A percentile compares a stretch with the other conserved stretches of the same genome.
Evolutionary conservation across 2,888 invertebrate species (phyloP).

Genomic region (Poecilobothrus nobilitatus): DNA sequence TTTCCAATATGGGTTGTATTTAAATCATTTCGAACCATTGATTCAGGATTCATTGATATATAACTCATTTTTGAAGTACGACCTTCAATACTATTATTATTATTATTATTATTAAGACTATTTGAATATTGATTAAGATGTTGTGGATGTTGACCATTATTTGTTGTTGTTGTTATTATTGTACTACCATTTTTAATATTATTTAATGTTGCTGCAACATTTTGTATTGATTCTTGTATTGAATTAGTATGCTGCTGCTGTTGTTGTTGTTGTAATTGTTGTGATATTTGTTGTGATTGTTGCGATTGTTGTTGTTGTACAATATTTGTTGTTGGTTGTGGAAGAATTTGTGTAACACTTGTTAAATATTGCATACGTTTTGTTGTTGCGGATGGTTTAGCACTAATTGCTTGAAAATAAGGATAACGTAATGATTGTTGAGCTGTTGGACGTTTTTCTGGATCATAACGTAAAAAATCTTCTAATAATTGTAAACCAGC

Average conservation of each 20-base stretch:
- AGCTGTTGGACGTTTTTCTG: slow-evolving; percentile 83
- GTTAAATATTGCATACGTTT: background rate
- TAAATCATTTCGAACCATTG: slow-evolving; percentile 15
- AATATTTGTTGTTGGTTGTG: slow-evolving; percentile 11
- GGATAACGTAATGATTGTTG: slow-evolving; percentile 72
- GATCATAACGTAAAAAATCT: slow-evolving; percentile 86
- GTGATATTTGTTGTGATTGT: background rate
- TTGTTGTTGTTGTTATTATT: slow-evolving; percentile 8
- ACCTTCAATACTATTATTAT: slow-evolving; percentile 8
- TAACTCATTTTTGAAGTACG: slow-evolving; percentile 21
- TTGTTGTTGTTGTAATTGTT: background rate
- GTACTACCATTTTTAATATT: slow-evolving; percentile 16
- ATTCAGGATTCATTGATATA: slow-evolving; percentile 19
- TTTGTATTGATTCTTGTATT: background rate
- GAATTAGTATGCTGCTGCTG: background rate
- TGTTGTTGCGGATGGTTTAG: slow-evolving; percentile 33
- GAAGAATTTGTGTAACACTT: slow-evolving; percentile 12
- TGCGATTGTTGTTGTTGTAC: background rate
- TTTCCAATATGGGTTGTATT: background rate
- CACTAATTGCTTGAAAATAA: slow-evolving; percentile 40
- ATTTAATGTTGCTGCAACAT: slow-evolving; percentile 27
- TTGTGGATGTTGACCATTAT: background rate
- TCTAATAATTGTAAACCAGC: slow-evolving; percentile 76
- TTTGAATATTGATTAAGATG: background rate
- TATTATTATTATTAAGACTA: background rate